These are phyloP conservation scores for Leucoraja erinaceus DNA, from an alignment of 2,113 vertebrate species.

Conservation along the genomic window DNA sequence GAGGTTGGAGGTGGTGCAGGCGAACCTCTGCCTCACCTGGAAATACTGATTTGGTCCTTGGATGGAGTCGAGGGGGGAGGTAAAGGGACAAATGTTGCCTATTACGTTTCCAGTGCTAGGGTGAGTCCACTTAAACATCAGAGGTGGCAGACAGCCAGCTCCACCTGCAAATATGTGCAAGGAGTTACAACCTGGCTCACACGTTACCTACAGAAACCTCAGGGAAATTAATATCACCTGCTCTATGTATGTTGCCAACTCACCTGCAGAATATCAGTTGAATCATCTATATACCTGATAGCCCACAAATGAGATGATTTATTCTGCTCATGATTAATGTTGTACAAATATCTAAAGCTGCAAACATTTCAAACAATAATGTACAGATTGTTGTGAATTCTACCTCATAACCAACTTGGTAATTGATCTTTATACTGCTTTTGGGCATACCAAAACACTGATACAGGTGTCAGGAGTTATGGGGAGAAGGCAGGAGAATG, in stretches of 20 bases:
- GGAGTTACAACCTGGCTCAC: not conserved
- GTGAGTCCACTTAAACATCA: not conserved
- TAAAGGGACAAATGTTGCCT: too few relatives aligned
- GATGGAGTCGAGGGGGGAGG: too few relatives aligned
- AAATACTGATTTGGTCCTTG: too few relatives aligned
- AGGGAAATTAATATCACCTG: not conserved
- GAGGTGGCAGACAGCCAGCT: not conserved
- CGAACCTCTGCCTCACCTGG: too few relatives aligned
- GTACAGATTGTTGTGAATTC: not conserved
- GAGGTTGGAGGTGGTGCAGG: too few relatives aligned
- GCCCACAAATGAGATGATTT: too few relatives aligned
- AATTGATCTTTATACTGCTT: not conserved
- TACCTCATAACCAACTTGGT: not conserved
- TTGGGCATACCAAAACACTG: too few relatives aligned
- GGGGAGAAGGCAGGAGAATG: too few relatives aligned
- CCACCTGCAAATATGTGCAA: constrained; percentile 25
- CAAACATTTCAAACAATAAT: not conserved
- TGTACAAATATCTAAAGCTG: not conserved
- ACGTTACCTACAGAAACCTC: too few relatives aligned
- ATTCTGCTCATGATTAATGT: too few relatives aligned
- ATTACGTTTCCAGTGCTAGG: not conserved
- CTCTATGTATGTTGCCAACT: not conserved
- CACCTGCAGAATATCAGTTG: not conserved
- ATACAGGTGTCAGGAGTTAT: too few relatives aligned
- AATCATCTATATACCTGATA: not conserved